Evolutionary conservation across 2,888 invertebrate genomes (phyloP).

Genomic region (Parapristionchus giblindavisi): DNA sequence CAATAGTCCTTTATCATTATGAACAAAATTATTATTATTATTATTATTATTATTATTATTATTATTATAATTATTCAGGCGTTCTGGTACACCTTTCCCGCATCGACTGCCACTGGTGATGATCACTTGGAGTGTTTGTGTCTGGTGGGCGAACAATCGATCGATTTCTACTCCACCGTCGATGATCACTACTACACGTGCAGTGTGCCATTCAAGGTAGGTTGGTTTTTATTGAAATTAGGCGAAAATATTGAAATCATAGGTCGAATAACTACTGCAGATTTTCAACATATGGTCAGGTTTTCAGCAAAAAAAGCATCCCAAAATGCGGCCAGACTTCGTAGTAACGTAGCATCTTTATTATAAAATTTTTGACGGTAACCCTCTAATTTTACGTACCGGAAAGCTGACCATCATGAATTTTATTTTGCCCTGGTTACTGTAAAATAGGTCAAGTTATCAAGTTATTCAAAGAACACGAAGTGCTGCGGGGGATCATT

Average conservation of each 20-base stretch:
- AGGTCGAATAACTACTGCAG: too few species aligned
- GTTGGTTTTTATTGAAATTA: too few species aligned
- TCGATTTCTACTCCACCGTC: constrained; percentile 43
- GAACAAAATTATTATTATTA: neutral
- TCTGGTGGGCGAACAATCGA: constrained; percentile 48
- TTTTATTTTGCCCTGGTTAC: too few species aligned
- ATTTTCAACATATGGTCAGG: too few species aligned
- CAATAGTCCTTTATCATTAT: neutral
- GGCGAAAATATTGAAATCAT: too few species aligned
- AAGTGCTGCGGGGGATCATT: neutral
- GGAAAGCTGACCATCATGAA: too few species aligned
- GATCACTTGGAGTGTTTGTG: constrained; percentile 45
- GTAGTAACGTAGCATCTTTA: too few species aligned
- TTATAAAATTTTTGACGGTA: too few species aligned
- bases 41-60: neutral
- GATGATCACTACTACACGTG: constrained; percentile 49
- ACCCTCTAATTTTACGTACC: too few species aligned
- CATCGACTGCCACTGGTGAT: neutral
- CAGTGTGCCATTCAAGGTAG: constrained; percentile 54
- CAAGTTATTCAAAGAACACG: neutral
- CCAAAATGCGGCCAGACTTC: too few species aligned
- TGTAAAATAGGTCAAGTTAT: neutral
- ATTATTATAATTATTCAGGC: constrained; percentile 7
- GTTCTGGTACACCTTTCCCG: constrained; percentile 29
- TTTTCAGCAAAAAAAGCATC: too few species aligned